Conservation (phyloP, 2,113 vertebrate genomes). For the Sturnus vulgaris region DNA sequence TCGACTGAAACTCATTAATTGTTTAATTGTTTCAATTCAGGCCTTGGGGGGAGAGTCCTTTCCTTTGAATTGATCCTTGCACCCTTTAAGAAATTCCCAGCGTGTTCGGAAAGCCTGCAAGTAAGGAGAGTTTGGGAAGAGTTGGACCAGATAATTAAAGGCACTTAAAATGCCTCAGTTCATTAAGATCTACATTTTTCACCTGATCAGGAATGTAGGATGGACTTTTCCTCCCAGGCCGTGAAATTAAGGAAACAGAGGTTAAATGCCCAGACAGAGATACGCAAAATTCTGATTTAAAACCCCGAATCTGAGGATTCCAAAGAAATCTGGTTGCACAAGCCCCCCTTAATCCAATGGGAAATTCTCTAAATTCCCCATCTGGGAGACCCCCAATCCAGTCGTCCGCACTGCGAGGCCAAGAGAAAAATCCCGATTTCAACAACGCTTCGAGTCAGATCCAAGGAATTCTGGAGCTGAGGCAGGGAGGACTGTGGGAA, state of each 20-base stretch:
- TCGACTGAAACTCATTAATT: background rate
- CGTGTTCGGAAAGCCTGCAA: background rate
- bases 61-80: background rate
- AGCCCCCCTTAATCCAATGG: background rate
- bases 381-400: background rate
- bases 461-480: background rate
- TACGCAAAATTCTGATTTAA: background rate
- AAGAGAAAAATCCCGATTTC: background rate
- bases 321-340: background rate
- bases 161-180: background rate
- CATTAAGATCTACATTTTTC: background rate
- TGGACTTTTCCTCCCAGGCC: background rate
- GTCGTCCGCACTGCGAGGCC: fast-evolving
- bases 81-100: background rate
- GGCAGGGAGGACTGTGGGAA: background rate
- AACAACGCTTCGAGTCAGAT: fast-evolving
- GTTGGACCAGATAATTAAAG: background rate
- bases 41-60: background rate
- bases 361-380: background rate
- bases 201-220: background rate
- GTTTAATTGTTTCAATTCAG: background rate
- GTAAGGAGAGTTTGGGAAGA: background rate
- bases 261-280: background rate
- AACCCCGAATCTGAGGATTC: background rate
- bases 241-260: background rate